These are phyloP conservation scores for Pristionchus exspectatus DNA, from an alignment of 2,888 invertebrate genomes.

Conservation along the genomic window DNA sequence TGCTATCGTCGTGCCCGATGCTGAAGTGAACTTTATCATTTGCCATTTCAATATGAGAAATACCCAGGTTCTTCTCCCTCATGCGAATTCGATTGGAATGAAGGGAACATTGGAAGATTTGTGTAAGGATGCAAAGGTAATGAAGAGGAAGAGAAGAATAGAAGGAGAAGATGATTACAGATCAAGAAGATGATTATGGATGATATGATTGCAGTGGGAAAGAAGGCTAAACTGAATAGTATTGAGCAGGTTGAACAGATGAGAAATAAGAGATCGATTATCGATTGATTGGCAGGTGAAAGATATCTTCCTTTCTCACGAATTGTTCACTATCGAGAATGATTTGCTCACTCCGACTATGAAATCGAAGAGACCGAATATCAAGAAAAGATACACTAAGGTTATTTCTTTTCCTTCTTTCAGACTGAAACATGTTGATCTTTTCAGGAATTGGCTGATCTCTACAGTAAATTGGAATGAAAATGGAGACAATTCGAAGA, in stretches of 20 bases:
- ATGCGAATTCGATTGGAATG: slow-evolving; percentile 59
- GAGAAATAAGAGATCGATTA: not conserved
- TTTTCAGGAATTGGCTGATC: slow-evolving; percentile 15
- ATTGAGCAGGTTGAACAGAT: slow-evolving; percentile 90
- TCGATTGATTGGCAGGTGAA: slow-evolving; percentile 11
- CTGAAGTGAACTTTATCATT: slow-evolving; percentile 60
- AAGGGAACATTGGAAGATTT: slow-evolving; percentile 67
- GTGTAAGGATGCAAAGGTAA: slow-evolving; percentile 61
- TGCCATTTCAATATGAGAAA: not conserved
- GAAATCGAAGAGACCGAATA: slow-evolving; percentile 83
- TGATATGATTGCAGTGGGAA: slow-evolving; percentile 92
- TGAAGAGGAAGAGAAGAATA: not conserved
- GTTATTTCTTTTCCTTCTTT: not conserved
- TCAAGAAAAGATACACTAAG: slow-evolving; percentile 11
- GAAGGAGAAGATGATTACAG: slow-evolving; percentile 76
- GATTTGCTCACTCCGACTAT: slow-evolving; percentile 95
- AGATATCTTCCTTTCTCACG: slow-evolving; percentile 78
- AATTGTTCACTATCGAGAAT: slow-evolving; percentile 96
- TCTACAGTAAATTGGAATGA: slow-evolving; percentile 20
- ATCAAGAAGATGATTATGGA: slow-evolving; percentile 92
- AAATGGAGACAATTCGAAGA: not conserved
- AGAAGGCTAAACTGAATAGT: slow-evolving; percentile 91
- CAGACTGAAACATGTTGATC: not conserved
- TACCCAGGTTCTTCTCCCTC: slow-evolving; percentile 65
- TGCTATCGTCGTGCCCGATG: slow-evolving; percentile 93